A percentile compares a stretch with the other conserved stretches of the same genome.
Conservation (phyloP, 2,113 vertebrate species). For the Dendropsophus ebraccatus region DNA sequence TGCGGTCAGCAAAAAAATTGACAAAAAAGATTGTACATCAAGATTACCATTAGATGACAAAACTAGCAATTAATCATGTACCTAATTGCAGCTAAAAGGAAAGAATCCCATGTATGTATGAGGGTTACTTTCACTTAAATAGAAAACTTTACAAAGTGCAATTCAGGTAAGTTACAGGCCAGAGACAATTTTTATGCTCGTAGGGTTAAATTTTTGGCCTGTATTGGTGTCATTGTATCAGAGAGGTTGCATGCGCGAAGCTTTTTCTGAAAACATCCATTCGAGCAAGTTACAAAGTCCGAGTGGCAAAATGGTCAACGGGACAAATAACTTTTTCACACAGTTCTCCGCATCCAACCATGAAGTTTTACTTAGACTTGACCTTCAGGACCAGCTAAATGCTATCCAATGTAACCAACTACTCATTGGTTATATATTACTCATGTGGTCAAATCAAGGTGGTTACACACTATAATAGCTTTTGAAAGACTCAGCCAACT, state of each 20-base stretch:
- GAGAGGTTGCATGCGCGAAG: background rate
- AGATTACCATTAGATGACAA: slow-evolving; percentile 64
- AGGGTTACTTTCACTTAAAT: background rate
- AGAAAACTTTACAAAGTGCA: background rate
- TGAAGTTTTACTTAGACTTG: background rate
- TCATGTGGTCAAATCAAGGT: too few species aligned
- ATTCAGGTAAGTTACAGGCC: background rate
- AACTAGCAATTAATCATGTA: slow-evolving; percentile 58
- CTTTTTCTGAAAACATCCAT: background rate
- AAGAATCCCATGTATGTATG: background rate
- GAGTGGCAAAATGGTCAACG: background rate
- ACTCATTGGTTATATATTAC: background rate
- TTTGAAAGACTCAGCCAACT: too few species aligned
- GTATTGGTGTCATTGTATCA: background rate
- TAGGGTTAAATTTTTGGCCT: background rate
- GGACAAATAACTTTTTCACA: too few species aligned
- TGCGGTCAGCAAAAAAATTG: slow-evolving; percentile 60
- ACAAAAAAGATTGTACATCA: slow-evolving; percentile 54
- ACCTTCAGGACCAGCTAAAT: background rate
- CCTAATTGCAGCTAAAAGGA: slow-evolving; percentile 11
- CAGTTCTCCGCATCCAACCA: background rate
- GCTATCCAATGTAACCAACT: background rate
- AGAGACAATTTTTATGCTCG: background rate
- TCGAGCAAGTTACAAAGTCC: background rate
- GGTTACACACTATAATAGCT: too few species aligned